A percentile compares a stretch with the other conserved stretches of the same genome.
phyloP scores from a whole-genome alignment of 2,113 vertebrate genomes.

The Peromyscus maniculatus region DNA sequence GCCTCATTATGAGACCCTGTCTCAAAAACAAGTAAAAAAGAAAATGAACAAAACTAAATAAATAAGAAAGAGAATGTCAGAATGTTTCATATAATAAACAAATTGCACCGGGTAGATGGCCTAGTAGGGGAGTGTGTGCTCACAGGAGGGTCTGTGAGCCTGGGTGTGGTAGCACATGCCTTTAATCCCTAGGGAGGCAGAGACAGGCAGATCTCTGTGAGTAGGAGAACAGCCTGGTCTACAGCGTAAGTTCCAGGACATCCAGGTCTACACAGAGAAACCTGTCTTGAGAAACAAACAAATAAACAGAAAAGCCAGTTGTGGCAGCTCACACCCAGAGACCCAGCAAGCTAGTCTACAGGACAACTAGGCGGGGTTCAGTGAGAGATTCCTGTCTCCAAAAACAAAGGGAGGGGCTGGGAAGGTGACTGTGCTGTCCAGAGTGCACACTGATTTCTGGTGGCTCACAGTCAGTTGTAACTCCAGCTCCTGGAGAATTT shows the following conservation, averaged over 20 bases:
- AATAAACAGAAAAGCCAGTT: neutral
- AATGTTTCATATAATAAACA: neutral
- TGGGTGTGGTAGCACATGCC: rapidly evolving
- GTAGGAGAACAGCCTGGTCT: neutral
- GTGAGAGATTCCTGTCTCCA: neutral
- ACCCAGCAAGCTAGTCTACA: neutral
- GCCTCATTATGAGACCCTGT: neutral
- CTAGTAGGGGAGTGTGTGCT: no score
- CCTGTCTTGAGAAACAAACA: neutral
- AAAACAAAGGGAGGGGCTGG: neutral
- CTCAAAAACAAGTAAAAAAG: neutral
- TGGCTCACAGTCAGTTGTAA: neutral
- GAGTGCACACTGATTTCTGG: neutral
- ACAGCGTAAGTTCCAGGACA: neutral
- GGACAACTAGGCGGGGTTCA: neutral
- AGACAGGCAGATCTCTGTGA: neutral
- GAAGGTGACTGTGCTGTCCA: neutral
- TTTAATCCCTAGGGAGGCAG: neutral
- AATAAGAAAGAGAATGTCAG: neutral
- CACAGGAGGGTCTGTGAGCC: neutral
- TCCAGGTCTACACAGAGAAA: neutral
- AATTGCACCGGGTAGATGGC: neutral
- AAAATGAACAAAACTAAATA: neutral
- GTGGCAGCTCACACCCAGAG: neutral
- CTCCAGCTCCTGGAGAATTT: neutral